A percentile compares a stretch with the other conserved stretches of the same genome.
Conservation (phyloP, 2,888 invertebrate species). For the Ectemnius lituratus region DNA sequence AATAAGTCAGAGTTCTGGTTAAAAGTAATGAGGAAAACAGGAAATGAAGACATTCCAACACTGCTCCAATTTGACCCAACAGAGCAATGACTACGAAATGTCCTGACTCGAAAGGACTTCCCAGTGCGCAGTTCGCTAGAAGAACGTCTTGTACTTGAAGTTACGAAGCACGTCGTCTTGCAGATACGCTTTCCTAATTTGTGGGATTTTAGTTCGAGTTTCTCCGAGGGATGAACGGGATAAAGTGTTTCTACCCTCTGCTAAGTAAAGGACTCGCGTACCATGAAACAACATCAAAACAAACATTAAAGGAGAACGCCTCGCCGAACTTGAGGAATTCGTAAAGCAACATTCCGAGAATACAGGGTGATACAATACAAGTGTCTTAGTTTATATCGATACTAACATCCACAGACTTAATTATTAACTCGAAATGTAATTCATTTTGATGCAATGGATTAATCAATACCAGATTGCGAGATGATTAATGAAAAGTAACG, state of each 20-base stretch:
- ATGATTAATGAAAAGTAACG: no score
- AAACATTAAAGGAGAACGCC: neutral
- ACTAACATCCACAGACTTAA: no score
- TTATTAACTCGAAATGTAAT: no score
- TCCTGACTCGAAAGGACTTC: neutral
- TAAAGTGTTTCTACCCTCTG: slow-evolving; percentile 3
- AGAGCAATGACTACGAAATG: neutral
- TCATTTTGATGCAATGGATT: no score
- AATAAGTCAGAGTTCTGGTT: no score
- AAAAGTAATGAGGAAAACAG: no score
- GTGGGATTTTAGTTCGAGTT: neutral
- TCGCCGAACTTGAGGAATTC: neutral
- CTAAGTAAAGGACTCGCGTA: neutral
- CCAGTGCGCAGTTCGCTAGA: neutral
- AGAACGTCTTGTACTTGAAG: slow-evolving; percentile 1
- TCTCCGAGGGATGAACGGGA: neutral
- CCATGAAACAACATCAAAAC: neutral
- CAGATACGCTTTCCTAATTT: slow-evolving; percentile 8
- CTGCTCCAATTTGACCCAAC: neutral
- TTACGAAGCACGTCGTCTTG: slow-evolving; percentile 2
- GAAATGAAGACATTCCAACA: neutral
- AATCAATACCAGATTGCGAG: no score
- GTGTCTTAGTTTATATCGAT: no score
- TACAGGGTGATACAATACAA: no score
- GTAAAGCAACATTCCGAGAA: neutral